A percentile compares a stretch with the other conserved stretches of the same genome.
phyloP scores from a whole-genome alignment of 2,113 vertebrate species.

The Eulemur macaco region DNA sequence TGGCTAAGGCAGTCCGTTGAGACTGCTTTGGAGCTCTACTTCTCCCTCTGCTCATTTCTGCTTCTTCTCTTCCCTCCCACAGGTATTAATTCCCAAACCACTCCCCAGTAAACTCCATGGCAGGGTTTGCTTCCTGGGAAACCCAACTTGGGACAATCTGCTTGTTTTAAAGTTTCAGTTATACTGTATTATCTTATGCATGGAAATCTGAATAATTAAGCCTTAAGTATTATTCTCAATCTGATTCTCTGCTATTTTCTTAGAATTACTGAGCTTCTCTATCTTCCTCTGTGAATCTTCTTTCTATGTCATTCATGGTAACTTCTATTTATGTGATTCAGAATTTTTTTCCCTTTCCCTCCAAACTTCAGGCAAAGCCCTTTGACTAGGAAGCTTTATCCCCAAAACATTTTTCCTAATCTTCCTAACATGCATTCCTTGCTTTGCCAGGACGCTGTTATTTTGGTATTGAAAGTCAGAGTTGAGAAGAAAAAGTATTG shows the following conservation, averaged over 20 bases:
- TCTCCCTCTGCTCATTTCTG: neutral
- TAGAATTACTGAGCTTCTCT: neutral
- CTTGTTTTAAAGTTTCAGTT: neutral
- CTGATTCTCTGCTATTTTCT: neutral
- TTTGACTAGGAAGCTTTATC: neutral
- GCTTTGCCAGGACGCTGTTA: neutral
- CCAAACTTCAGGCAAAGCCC: neutral
- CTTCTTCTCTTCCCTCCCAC: neutral
- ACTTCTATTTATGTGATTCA: neutral
- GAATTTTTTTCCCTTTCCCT: neutral
- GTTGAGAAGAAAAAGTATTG: neutral
- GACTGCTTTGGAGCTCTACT: neutral
- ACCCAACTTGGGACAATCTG: neutral
- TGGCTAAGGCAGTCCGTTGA: neutral
- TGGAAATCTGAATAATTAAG: neutral
- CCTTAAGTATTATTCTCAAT: neutral
- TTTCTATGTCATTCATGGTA: neutral
- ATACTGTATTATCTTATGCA: neutral
- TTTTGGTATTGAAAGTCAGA: conserved; percentile 16
- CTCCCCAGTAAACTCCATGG: neutral
- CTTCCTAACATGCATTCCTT: neutral
- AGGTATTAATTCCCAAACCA: neutral
- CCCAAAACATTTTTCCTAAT: neutral
- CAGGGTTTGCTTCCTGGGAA: neutral
- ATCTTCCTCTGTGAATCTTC: neutral